Percentiles rank a stretch among this genome's conserved stretches.
phyloP scores from a whole-genome alignment of 2,888 invertebrate species.

The Brachypalpus laphriformis region DNA sequence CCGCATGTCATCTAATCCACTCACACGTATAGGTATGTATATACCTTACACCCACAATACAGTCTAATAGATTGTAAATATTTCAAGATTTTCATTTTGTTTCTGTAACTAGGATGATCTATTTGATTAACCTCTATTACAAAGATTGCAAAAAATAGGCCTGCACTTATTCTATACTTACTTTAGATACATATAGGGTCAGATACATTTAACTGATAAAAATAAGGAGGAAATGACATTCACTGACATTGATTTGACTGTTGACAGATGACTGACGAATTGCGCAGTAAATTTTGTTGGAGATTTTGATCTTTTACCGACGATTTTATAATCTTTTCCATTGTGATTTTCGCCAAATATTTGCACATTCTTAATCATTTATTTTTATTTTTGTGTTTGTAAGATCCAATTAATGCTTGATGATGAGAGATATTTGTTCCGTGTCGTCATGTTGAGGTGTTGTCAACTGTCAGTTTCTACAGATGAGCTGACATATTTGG shows the following conservation, averaged over 20 bases:
- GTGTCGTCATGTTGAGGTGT: constrained; percentile 43
- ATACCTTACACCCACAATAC: not conserved
- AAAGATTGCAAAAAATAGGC: constrained; percentile 51
- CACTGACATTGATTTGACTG: constrained; percentile 59
- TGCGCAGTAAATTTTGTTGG: constrained; percentile 46
- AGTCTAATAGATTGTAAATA: constrained; percentile 44
- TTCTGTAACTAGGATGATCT: constrained; percentile 36
- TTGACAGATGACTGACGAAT: constrained; percentile 51
- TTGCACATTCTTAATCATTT: constrained; percentile 19
- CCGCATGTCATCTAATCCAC: constrained; percentile 43
- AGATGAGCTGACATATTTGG: constrained; percentile 46
- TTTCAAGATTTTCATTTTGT: not conserved
- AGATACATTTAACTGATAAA: constrained; percentile 21
- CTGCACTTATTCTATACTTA: constrained; percentile 5
- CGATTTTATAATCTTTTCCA: not conserved
- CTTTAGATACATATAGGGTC: not conserved
- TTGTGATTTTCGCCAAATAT: constrained; percentile 20
- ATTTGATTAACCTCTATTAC: constrained; percentile 41
- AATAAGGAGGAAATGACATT: constrained; percentile 17
- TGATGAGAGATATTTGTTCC: constrained; percentile 15
- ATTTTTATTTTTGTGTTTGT: not conserved
- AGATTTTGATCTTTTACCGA: constrained; percentile 44
- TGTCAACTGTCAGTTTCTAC: constrained; percentile 53
- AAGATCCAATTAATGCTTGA: not conserved
- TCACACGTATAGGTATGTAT: constrained; percentile 21